A percentile compares a stretch with the other conserved stretches of the same genome.
Evolutionary conservation across 2,888 invertebrate genomes (phyloP).

Genomic region (Busseola fusca): DNA sequence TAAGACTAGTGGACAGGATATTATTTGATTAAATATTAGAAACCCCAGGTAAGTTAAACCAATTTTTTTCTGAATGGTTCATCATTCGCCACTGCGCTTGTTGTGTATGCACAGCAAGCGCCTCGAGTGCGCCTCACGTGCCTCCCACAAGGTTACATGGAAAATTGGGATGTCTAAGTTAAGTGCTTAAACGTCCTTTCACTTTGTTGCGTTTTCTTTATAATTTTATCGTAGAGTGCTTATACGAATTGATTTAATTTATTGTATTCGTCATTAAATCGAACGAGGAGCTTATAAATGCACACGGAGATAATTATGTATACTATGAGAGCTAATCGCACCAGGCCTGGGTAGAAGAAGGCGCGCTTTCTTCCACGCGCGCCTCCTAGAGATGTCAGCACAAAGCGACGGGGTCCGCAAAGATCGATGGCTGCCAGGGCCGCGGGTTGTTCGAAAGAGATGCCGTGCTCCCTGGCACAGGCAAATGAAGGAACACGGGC

Average conservation of each 20-base stretch:
- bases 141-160: not conserved
- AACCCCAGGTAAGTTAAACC: not conserved
- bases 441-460: too few relatives aligned
- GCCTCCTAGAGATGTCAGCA: too few relatives aligned
- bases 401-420: too few relatives aligned
- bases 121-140: not conserved
- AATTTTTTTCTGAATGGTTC: not conserved
- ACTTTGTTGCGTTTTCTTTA: not conserved
- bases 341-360: too few relatives aligned
- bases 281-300: slow-evolving; percentile 7
- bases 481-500: too few relatives aligned
- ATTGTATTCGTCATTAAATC: slow-evolving; percentile 4
- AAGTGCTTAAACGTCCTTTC: not conserved
- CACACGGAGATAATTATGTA: slow-evolving; percentile 17
- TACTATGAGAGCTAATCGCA: slow-evolving; percentile 14
- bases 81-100: not conserved
- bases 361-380: too few relatives aligned
- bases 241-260: slow-evolving; percentile 10
- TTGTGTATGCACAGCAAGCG: not conserved
- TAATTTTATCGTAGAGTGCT: not conserved
- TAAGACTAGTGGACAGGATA: not conserved
- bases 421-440: too few relatives aligned
- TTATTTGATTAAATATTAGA: not conserved
- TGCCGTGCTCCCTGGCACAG: too few relatives aligned
- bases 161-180: not conserved